Base-by-base conservation (phyloP, 2,888 invertebrate genomes). In the Macaria liturata region DNA sequence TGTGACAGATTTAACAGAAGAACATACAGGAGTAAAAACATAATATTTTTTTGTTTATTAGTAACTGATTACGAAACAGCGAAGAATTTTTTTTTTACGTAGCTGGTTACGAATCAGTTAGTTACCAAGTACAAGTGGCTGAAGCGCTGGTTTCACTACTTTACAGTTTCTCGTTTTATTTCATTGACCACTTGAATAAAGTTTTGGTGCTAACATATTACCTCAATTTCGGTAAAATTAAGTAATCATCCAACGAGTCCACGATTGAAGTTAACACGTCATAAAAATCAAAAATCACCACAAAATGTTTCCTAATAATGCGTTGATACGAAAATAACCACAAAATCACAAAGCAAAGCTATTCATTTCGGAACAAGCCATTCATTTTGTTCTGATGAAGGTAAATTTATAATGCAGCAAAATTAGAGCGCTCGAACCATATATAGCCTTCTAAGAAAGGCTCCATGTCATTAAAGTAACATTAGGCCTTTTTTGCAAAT, bases 371-470 rank as follows among this genome's bases (percentile, higher is more conserved):
- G 8, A 47, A 31, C 9, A 37, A 47, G 42, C 43, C 31, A 37
- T 30, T 47, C 47, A 57, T 57, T 57, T 57, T n/a, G 32, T 45
- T 8, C 39, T 32, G 40, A 43, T 30, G 30, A 40, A 46, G 4
- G 32, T 9, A 37, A 32, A 45, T 34, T 45, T 44, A 50, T 49
- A 48, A 57, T 46, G 40, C 32, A 5, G 32, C 40, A 44, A 47
- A 47, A 43, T 44, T 47, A 44, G 9, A 51, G 46, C n/a, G 30
- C 39, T 4, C 20, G 9, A 31, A n/a, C 40, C 34, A 46, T 39
- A 30, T 7, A 52, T 40, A 20, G 31, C 32, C 40, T 59, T 60
- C 59, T 42, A n/a, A 49, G 59, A 60, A 59, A 39, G 45, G 45
- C 20, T 42, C 4, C 43, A 4, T n/a, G 20, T 40, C 39, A 54